These are phyloP conservation scores for Pseudomyrmex cubaensis DNA, from an alignment of 1,140 invertebrate species.

Conservation along the genomic window DNA sequence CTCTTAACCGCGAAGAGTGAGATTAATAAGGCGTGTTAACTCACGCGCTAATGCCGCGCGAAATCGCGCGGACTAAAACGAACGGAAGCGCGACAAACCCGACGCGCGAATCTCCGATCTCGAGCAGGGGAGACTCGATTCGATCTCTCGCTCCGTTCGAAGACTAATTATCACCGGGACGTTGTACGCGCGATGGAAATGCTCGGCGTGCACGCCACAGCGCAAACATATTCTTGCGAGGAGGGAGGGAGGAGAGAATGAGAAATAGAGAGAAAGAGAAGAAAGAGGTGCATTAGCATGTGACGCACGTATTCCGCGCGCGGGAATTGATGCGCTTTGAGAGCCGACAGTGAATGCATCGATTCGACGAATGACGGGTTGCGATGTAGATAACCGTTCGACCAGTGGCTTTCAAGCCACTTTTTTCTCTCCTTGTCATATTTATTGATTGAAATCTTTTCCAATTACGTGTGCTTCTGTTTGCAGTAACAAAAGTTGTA, in stretches of 20 bases:
- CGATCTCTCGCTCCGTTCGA: slow-evolving; percentile 29
- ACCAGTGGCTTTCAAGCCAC: slow-evolving; percentile 16
- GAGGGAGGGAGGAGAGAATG: background rate
- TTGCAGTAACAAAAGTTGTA: background rate
- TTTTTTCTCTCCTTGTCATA: background rate
- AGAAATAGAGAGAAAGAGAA: background rate
- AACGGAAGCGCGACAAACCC: slow-evolving; percentile 33
- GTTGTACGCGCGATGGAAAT: slow-evolving; percentile 20
- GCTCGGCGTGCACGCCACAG: background rate
- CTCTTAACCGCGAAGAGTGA: slow-evolving; percentile 38
- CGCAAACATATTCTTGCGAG: background rate
- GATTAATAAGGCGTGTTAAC: slow-evolving; percentile 57
- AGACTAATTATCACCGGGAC: slow-evolving; percentile 59
- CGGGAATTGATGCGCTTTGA: slow-evolving; percentile 59
- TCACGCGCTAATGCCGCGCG: slow-evolving; percentile 43
- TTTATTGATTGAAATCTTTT: slow-evolving; percentile 22
- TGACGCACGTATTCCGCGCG: slow-evolving; percentile 47
- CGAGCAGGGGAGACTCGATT: slow-evolving; percentile 7
- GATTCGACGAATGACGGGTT: slow-evolving; percentile 37
- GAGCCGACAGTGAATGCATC: slow-evolving; percentile 50
- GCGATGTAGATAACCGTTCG: slow-evolving; percentile 13
- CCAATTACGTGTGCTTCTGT: background rate
- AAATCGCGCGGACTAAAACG: slow-evolving; percentile 27
- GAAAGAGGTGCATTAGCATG: slow-evolving; percentile 62
- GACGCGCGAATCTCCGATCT: slow-evolving; percentile 26